Percentiles rank a stretch among this genome's conserved stretches.
Conservation (phyloP, 64 coral and sea anemone species). For the Montipora cactus region DNA sequence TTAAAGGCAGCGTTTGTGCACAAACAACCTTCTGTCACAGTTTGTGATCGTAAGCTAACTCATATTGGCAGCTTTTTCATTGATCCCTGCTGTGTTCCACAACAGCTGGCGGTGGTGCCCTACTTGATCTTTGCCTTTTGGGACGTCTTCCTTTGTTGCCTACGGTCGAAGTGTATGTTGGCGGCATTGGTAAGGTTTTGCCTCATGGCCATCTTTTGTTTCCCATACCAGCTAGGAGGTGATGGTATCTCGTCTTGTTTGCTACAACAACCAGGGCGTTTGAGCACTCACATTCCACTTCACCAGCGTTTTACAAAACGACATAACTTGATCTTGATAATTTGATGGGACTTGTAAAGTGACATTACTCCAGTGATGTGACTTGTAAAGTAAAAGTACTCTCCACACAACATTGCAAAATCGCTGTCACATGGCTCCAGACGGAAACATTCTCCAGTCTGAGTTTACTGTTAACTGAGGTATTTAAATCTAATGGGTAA, state of each 20-base stretch:
- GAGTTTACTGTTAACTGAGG: no score
- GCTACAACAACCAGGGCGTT: conserved; percentile 1
- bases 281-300: conserved; percentile 9
- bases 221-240: not conserved
- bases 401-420: no score
- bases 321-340: not conserved
- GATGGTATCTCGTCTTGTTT: not conserved
- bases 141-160: not conserved
- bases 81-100: not conserved
- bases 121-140: not conserved
- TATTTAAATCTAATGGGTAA: no score
- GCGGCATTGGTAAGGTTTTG: not conserved
- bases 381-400: no score
- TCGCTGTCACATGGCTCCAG: no score
- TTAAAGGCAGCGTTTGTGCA: no score
- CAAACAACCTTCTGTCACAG: no score
- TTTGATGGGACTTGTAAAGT: no score
- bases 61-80: not conserved
- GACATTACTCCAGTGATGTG: no score
- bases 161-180: not conserved
- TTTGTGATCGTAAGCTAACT: no score
- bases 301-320: not conserved
- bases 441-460: no score
- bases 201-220: not conserved
- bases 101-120: not conserved